These are phyloP conservation scores for Forbesichthys agassizii DNA, from an alignment of 2,113 vertebrate genomes.

Conservation along the genomic window DNA sequence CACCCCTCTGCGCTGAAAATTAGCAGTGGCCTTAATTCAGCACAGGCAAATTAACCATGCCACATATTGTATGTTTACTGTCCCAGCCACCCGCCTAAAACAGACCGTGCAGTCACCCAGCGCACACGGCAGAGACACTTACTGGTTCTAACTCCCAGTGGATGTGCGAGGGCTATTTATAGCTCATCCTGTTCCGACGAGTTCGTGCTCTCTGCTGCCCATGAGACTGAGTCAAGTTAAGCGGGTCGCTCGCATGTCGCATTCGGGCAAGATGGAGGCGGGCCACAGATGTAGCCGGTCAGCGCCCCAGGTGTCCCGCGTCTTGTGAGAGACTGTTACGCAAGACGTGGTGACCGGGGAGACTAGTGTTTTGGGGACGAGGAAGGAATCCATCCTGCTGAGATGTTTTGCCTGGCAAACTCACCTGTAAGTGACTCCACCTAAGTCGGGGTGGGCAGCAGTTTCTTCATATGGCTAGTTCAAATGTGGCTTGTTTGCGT, in stretches of 20 bases:
- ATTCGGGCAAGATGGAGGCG: conserved; percentile 13
- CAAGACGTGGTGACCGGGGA: no score
- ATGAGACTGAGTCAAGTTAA: conserved; percentile 53
- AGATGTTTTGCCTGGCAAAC: background rate
- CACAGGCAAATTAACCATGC: background rate
- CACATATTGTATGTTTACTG: background rate
- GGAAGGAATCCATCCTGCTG: background rate
- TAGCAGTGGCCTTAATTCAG: no score
- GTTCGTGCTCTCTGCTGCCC: conserved; percentile 61
- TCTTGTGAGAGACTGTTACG: no score
- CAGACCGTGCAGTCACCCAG: background rate
- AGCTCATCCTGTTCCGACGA: conserved; percentile 65
- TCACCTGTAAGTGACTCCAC: conserved; percentile 25
- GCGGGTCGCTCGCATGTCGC: conserved; percentile 34
- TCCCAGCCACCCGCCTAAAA: background rate
- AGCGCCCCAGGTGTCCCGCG: background rate
- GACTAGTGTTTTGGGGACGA: no score
- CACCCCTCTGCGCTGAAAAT: background rate
- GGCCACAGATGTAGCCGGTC: background rate
- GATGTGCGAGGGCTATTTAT: conserved; percentile 62
- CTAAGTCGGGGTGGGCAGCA: background rate
- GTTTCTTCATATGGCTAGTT: no score
- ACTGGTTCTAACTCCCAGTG: conserved; percentile 20
- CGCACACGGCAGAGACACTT: conserved; percentile 7
- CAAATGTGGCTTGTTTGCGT: no score